phyloP scores from a whole-genome alignment of 2,797 vertebrate species.

The Pipistrellus pipistrellus region DNA sequence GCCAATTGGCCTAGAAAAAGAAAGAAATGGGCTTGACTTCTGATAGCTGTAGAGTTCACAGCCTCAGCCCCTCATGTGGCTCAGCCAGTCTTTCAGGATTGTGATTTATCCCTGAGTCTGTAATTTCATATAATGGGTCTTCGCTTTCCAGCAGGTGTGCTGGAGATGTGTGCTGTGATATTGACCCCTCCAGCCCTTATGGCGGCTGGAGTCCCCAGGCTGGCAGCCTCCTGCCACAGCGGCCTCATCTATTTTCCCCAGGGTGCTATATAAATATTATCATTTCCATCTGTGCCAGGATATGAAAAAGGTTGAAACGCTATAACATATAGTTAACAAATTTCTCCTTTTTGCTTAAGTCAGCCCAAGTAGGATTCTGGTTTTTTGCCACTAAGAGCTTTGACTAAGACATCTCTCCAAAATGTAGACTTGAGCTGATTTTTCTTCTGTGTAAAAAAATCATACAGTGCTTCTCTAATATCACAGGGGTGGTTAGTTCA shows the following conservation, averaged over 20 bases:
- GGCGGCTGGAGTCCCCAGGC: slow-evolving; percentile 40
- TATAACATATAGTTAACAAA: slow-evolving; percentile 63
- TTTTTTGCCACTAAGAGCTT: slow-evolving; percentile 17
- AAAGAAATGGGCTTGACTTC: not conserved
- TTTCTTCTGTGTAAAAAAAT: slow-evolving; percentile 62
- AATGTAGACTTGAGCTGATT: slow-evolving; percentile 45
- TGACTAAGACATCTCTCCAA: slow-evolving; percentile 43
- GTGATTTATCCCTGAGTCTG: slow-evolving; percentile 38
- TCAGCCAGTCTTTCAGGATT: slow-evolving; percentile 9
- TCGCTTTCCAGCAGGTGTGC: not conserved
- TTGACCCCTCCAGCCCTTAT: not conserved
- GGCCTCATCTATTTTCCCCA: slow-evolving; percentile 50
- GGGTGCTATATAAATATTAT: slow-evolving; percentile 71
- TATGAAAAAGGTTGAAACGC: slow-evolving; percentile 58
- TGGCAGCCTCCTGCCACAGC: slow-evolving; percentile 52
- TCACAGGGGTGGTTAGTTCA: not conserved
- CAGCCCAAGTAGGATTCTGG: slow-evolving; percentile 39
- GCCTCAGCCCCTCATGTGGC: not conserved
- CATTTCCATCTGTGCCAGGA: slow-evolving; percentile 60
- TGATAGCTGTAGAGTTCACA: not conserved
- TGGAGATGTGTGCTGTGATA: not conserved
- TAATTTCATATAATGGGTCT: slow-evolving; percentile 43
- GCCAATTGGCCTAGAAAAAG: not conserved
- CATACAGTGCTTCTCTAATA: not conserved
- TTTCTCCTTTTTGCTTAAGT: slow-evolving; percentile 64